Evolutionary conservation across 2,888 invertebrate genomes (phyloP), one percentile per base, ranked within the genome.

Genomic region (Epistrophe grossulariae): DNA sequence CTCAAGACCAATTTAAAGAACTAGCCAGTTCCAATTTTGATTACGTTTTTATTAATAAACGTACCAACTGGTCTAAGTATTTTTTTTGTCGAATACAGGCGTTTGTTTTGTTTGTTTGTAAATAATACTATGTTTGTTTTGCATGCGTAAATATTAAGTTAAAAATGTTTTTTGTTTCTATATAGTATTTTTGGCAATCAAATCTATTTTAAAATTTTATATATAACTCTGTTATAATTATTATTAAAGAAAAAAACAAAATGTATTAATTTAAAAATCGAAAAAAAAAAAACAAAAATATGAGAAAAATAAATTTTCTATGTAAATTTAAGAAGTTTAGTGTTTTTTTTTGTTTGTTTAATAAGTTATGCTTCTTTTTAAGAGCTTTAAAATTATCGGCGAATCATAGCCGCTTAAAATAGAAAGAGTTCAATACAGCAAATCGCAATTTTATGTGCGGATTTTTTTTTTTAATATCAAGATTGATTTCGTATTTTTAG

Each of bases 261-360:
- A 52, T 79, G 62, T 74, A 77, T 77, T 66, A 59, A 68, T 76
- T 55, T 62, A 48, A 48, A 45, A 79, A 17, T 7, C 7, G 8
- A 62, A 62, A 73, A 79, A 64, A 76, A 73, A 50, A 40, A 43
- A 77, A 43, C 19, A 80, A 80, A 77, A 80, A 50, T 74, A 79
- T 84, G 38, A 76, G 71, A 84, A 84, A 76, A 84, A 84, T 84
- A 84, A 84, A 84, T 81, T 84, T 84, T 84, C 81, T 84, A 81
- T 81, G 62, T 84, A 84, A 84, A 52, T 31, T 60, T 31, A 60
- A 60, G 35, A 50, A 10, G 5, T 15, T 24, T 4, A 31, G 1
- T 28, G 43, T 71, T n/a, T 19, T 59, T 71, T 76, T 38, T 64
- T 24, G 24, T 24, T n/a, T 24, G 3, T 1, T 11, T 6, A 31